phyloP scores from a whole-genome alignment of 2,888 invertebrate genomes.

The Drosophila recens region DNA sequence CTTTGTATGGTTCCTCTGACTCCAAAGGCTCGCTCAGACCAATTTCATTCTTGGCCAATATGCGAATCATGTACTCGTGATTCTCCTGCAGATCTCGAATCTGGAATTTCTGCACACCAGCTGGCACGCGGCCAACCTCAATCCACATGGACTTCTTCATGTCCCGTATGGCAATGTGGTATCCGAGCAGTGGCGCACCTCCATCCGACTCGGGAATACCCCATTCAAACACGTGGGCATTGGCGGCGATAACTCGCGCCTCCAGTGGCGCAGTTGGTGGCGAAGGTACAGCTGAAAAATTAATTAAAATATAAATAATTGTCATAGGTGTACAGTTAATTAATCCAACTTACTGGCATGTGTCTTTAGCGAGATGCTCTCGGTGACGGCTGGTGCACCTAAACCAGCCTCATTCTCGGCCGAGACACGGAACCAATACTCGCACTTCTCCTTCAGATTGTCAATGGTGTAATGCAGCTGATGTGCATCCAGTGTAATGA shows the following conservation, averaged over 20 bases:
- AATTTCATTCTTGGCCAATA: slow-evolving; percentile 96
- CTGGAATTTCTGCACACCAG: slow-evolving; percentile 93
- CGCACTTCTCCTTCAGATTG: slow-evolving; percentile 94
- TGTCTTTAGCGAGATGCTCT: slow-evolving; percentile 92
- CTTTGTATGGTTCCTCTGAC: slow-evolving; percentile 95
- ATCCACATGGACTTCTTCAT: slow-evolving; percentile 98
- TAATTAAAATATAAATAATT: background rate
- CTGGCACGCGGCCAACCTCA: slow-evolving; percentile 95
- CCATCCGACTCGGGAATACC: slow-evolving; percentile 97
- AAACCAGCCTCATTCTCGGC: slow-evolving; percentile 96
- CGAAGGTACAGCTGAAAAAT: slow-evolving; percentile 92
- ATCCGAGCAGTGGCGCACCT: slow-evolving; percentile 95
- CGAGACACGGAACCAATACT: slow-evolving; percentile 94
- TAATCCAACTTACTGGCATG: slow-evolving; percentile 91
- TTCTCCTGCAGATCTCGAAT: slow-evolving; percentile 95
- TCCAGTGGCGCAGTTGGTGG: slow-evolving; percentile 96
- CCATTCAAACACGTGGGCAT: slow-evolving; percentile 95
- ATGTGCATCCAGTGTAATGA: slow-evolving; percentile 92
- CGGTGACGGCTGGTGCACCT: slow-evolving; percentile 93
- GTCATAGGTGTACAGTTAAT: fast-evolving
- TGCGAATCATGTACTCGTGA: slow-evolving; percentile 94
- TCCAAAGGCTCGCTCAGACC: slow-evolving; percentile 96
- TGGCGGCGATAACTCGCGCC: slow-evolving; percentile 92
- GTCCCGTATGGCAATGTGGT: slow-evolving; percentile 96
- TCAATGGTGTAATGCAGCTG: slow-evolving; percentile 92